Evolutionary conservation across 2,888 invertebrate genomes (phyloP), one percentile per base, ranked within the genome.

Genomic region (Idaea dimidiata): DNA sequence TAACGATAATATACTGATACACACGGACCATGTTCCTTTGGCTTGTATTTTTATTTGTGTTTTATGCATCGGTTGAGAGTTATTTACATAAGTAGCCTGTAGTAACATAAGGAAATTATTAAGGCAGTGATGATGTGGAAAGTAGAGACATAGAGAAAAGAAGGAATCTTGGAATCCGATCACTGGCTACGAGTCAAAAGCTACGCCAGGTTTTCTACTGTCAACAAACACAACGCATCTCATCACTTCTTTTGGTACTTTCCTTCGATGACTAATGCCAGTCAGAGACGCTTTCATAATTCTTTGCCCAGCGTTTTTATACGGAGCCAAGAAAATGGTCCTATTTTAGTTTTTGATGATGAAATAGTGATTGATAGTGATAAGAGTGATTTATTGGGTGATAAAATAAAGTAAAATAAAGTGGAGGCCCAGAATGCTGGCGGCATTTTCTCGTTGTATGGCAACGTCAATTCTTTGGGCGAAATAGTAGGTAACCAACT

Each of bases 211-310:
- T 98, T 95, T 80, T 91, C 98, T 61, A 98, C 97, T 0, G 97
- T 98, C 0, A 95, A 98, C 81, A 94, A 95, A 73, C 83, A 91
- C 0, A 95, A 93, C 77, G 94, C 96, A 72, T 97, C 97, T 0
- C 97, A 98, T 79, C 93, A 96, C 86, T 98, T 97, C 88, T 97
- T 98, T 84, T 98, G 98, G 98, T 98, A 96, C 80, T 97, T 98
- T 80, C 97, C 97, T 0, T 94, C 97, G 0, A 93, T 94, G 91
- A 70, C 79, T 0, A 79, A 86, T 31, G 84, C 82, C n/a, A n/a
- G n/a, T n/a, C 1, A 86, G 88, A 63, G 84, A 89, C 55, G 95
- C 95, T 0, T 96, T 96, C 0, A 95, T 97, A 0, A 84, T 97
- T 0, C 84, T 97, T 5, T 97, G 97, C 0, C 97, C 97, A 0